phyloP scores from a whole-genome alignment of 2,797 vertebrate genomes.

The Anniella stebbinsi region DNA sequence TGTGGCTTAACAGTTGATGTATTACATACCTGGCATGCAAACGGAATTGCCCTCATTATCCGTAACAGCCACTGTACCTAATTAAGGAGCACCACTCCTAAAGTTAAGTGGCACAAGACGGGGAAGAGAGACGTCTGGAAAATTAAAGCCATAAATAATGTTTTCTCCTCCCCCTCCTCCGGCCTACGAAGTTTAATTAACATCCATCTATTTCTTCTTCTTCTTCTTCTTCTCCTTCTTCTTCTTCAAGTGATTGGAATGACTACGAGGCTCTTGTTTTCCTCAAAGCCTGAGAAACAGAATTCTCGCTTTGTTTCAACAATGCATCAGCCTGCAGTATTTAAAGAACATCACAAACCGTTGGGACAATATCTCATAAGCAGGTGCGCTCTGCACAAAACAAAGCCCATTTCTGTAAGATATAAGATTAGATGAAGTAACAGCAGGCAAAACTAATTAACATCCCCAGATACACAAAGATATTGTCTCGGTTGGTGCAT shows the following conservation, averaged over 20 bases:
- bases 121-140: neutral
- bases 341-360: neutral
- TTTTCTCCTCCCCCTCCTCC: neutral
- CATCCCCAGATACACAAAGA: neutral
- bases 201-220: neutral
- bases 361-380: no score
- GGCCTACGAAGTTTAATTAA: conserved; percentile 18
- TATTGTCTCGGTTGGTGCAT: no score
- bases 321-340: neutral
- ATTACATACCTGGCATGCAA: neutral
- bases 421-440: neutral
- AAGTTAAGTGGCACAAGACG: conserved; percentile 4
- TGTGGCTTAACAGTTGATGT: conserved; percentile 1
- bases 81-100: neutral
- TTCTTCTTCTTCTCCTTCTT: no score
- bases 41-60: neutral
- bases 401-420: neutral
- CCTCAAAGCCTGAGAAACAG: neutral
- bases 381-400: neutral
- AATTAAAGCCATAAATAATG: conserved; percentile 26
- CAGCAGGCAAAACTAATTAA: neutral
- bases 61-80: neutral
- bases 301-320: neutral
- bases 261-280: neutral
- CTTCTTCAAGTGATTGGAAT: neutral